phyloP scores from a whole-genome alignment of 2,113 vertebrate species.

The Otis tarda region DNA sequence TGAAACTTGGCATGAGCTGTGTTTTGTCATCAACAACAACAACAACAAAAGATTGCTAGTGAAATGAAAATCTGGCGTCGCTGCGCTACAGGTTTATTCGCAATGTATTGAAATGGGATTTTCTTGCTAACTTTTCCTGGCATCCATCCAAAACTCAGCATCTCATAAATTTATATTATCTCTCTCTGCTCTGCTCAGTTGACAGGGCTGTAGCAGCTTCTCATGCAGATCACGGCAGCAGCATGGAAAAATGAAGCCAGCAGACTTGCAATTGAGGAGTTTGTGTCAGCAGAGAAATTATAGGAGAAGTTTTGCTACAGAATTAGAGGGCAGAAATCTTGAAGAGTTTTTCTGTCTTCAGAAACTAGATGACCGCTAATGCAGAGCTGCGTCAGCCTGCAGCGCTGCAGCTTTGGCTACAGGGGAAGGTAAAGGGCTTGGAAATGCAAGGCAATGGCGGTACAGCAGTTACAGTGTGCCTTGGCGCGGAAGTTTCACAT shows the following conservation, averaged over 20 bases:
- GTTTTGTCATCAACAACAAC: background rate
- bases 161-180: conserved; percentile 33
- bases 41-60: background rate
- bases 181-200: background rate
- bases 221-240: rapidly evolving
- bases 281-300: background rate
- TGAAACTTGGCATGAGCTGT: background rate
- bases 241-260: background rate
- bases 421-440: background rate
- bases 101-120: background rate
- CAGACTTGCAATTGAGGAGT: background rate
- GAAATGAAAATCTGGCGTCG: conserved; percentile 1
- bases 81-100: background rate
- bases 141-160: background rate
- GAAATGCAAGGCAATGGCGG: rapidly evolving
- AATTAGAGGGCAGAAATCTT: background rate
- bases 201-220: background rate
- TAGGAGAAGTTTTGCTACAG: background rate
- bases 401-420: background rate
- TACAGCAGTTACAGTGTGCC: background rate
- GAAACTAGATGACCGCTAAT: rapidly evolving
- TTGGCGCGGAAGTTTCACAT: background rate
- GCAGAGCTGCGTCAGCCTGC: background rate
- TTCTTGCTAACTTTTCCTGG: conserved; percentile 27
- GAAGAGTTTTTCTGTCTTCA: background rate